Evolutionary conservation across 2,113 vertebrate genomes (phyloP).

Genomic region (Actenoides lindsayi): DNA sequence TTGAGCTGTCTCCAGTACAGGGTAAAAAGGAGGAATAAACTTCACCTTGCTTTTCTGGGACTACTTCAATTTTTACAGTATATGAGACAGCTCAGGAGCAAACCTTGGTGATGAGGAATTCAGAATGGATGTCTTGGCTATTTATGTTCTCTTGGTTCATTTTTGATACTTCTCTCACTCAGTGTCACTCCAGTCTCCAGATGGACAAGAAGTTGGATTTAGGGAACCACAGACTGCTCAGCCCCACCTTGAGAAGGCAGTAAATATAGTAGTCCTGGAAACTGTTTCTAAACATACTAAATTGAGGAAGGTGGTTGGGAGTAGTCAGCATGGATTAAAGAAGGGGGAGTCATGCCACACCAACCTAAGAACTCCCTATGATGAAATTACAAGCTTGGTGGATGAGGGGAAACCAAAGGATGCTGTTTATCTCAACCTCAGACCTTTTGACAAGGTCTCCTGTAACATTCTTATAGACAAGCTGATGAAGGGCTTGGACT

Average conservation of each 20-base stretch:
- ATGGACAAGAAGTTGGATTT: not conserved
- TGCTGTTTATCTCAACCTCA: not conserved
- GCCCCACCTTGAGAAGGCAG: not conserved
- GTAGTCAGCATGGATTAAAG: not conserved
- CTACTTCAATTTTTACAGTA: not conserved
- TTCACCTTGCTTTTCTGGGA: not conserved
- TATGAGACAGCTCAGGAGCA: not conserved
- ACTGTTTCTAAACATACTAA: not conserved
- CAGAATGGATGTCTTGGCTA: not conserved
- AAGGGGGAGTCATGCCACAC: not conserved
- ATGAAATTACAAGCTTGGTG: rapidly evolving
- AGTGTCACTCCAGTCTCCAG: not conserved
- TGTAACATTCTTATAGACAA: not conserved
- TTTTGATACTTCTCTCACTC: not conserved
- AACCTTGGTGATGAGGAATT: not conserved
- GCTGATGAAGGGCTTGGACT: not conserved
- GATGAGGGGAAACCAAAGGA: not conserved
- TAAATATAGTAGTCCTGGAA: not conserved
- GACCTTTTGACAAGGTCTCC: not conserved
- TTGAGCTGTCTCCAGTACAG: not conserved
- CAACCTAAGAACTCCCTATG: not conserved
- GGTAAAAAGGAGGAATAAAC: not conserved
- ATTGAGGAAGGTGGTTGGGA: not conserved
- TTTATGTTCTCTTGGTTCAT: not conserved
- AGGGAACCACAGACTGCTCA: not conserved